Percentiles rank a stretch among this genome's conserved stretches.
Conservation (phyloP, 1,140 invertebrate genomes). For the Callitettix versicolor region DNA sequence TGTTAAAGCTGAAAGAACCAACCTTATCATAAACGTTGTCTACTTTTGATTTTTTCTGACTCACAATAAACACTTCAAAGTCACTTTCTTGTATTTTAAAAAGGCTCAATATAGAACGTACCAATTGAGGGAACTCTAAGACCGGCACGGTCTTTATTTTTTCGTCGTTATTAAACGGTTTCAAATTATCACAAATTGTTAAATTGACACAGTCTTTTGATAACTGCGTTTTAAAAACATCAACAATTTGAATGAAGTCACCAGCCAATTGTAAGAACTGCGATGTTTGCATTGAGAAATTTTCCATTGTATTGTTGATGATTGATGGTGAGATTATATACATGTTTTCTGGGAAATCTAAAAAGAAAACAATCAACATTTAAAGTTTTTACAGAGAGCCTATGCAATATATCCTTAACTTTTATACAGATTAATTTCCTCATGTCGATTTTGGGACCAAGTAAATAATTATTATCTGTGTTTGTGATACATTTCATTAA, state of each 20-base stretch:
- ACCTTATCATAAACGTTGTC: not conserved
- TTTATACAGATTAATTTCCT: too few relatives aligned
- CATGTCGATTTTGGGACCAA: too few relatives aligned
- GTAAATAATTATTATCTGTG: too few relatives aligned
- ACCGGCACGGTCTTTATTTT: not conserved
- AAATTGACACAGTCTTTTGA: constrained; percentile 7
- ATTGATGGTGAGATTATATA: not conserved
- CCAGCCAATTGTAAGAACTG: constrained; percentile 8
- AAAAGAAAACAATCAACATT: not conserved
- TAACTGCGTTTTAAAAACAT: constrained; percentile 12
- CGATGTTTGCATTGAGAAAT: not conserved
- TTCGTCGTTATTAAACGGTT: not conserved
- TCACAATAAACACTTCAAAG: constrained; percentile 13
- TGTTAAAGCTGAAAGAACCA: constrained; percentile 10
- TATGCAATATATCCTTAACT: too few relatives aligned
- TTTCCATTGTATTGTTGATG: not conserved
- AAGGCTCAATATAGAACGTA: constrained; percentile 6
- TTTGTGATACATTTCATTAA: too few relatives aligned
- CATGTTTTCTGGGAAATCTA: not conserved
- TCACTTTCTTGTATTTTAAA: constrained; percentile 1
- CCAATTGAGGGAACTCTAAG: not conserved
- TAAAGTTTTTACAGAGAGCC: too few relatives aligned
- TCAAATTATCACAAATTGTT: constrained; percentile 3
- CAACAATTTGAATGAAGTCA: constrained; percentile 7
- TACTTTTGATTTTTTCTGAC: constrained; percentile 2